phyloP scores from a whole-genome alignment of 2,888 invertebrate species.

The Macrophya alboannulata region DNA sequence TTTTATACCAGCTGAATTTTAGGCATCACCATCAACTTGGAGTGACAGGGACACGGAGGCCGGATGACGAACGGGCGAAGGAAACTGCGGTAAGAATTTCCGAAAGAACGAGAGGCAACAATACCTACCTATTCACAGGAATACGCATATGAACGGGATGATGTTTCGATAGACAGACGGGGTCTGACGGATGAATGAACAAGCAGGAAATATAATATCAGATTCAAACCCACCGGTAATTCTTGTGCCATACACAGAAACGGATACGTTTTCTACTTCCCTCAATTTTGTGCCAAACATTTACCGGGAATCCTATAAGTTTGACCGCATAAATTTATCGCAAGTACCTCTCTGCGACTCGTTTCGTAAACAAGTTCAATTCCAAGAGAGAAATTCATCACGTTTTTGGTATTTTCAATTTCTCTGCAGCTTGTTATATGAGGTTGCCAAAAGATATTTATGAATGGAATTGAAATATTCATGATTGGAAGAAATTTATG shows the following conservation, averaged over 20 bases:
- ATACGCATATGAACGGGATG: conserved; percentile 2
- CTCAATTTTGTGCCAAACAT: neutral
- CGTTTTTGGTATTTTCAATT: neutral
- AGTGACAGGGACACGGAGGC: conserved; percentile 26
- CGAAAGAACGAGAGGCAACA: conserved; percentile 16
- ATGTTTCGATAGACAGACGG: conserved; percentile 16
- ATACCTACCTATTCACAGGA: neutral
- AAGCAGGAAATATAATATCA: conserved; percentile 22
- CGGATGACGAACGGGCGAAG: conserved; percentile 18
- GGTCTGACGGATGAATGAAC: conserved; percentile 16
- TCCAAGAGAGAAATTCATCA: neutral
- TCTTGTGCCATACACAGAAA: neutral
- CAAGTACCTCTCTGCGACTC: neutral
- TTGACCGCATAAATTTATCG: neutral
- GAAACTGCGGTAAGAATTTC: conserved; percentile 34
- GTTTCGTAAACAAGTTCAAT: neutral
- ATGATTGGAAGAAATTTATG: neutral
- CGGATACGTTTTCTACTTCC: neutral
- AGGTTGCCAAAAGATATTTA: neutral
- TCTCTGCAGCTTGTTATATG: neutral
- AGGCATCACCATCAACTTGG: conserved; percentile 21
- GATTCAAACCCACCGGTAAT: conserved; percentile 2
- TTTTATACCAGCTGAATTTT: conserved; percentile 61
- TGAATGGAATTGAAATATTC: neutral
- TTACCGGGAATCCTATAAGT: neutral